Evolutionary conservation across 1,140 invertebrate genomes (phyloP), one percentile per base, ranked within the genome.

Genomic region (Magallana gigas): DNA sequence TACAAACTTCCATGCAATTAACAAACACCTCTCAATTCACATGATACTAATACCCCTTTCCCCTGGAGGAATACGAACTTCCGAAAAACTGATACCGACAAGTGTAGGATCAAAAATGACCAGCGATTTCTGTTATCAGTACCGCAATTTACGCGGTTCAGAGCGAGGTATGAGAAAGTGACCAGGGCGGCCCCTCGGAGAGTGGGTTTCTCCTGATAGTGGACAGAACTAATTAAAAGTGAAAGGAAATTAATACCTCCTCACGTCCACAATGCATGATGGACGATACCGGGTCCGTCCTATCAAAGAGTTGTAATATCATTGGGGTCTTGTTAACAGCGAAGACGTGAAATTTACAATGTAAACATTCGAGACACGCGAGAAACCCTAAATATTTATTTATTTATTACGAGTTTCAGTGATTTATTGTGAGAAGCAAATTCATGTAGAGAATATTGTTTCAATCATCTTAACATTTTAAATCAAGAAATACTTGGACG

Each of bases 281-380:
- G 12, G 68, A 76, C 68, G 68, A 76, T 76, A 76, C 23, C 36
- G 23, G 12, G 14, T 4, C 68, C 68, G 9, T 76, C 68, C 23
- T 76, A 76, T 76, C 68, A 76, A 76, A 76, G 18, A 62, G 18
- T 29, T 29, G 68, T 18, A 36, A 76, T 76, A 76, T 76, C 68
- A 29, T 76, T 48, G 36, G 36, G 23, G 68, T 11, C 68, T 76
- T 76, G 68, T 76, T 76, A 76, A 76, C 68, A 76, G 11, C 18
- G 68, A 29, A 76, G 18, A 57, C 16, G 81, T 83, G 81, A 83
- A 83, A 83, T 83, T 83, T 83, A 83, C 68, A 76, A 29, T 76
- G 68, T 76, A 76, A 76, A 76, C 68, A 76, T 29, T 76, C 36
- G 23, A 29, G 36, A 76, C 18, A 29, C 68, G 68, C 23, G 23